Base-by-base conservation (phyloP, 2,888 invertebrate species). In the Drosophila demipolita region DNA sequence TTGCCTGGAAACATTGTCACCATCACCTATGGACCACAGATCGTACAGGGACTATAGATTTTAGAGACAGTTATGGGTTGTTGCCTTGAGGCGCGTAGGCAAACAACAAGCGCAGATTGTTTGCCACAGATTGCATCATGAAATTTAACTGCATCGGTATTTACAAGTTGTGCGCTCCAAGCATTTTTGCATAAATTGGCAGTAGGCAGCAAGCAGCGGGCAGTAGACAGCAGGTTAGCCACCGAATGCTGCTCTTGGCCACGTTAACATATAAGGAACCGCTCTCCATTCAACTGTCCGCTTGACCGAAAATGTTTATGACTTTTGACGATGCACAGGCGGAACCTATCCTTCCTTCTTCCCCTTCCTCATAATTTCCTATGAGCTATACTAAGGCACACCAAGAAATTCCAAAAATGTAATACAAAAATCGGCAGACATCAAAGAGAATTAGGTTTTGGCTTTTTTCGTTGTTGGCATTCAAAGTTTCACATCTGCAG, bases 201-300 rank as follows among this genome's bases (percentile, higher is more conserved):
- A 83, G 80, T 66, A 73, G 65, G 58, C 58, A 67, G 68, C 3
- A 20, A 26, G 20, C 36, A 17, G 36, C 7, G 20, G 55, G 7
- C 26, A 49, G 49, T 45, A 23, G 45, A 23, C 45, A 11, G 70
- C 73, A 48, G 57, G 74, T 32, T 57, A 20, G 9, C 40, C n/a
- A 20, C 40, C 40, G n/a, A 57, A 68, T 75, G 63, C 52, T 59
- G 64, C 33, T 40, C 50, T 65, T 60, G 53, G 66, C 54, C 33
- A 64, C 66, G 62, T 57, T 59, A 62, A 82, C 90, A 82, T 86
- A 86, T 86, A 86, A 87, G 85, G 85, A 85, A 88, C 90, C 88
- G 90, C 85, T 59, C 69, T 69, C 88, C 68, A 86, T 86, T 86
- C 85, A 91, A 76, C 87, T 90, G 89, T 90, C 90, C 78, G 78